Evolutionary conservation across 2,888 invertebrate genomes (phyloP).

Genomic region (Drosophila picticornis): DNA sequence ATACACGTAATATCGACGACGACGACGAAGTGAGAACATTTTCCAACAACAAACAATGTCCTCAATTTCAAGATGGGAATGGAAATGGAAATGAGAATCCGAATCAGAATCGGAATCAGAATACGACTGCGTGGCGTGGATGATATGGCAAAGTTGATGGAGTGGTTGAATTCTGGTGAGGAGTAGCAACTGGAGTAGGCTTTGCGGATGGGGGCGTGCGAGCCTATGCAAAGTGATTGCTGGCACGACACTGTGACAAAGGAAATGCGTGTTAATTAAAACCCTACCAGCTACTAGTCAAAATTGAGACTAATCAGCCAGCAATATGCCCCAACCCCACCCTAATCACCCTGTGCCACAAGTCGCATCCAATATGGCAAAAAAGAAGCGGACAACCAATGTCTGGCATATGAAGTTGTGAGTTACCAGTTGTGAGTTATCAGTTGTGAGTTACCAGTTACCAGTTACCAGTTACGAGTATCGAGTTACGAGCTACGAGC

Average conservation of each 20-base stretch:
- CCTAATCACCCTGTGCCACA: background rate
- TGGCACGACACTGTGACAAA: slow-evolving; percentile 16
- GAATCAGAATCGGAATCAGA: background rate
- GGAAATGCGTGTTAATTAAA: slow-evolving; percentile 39
- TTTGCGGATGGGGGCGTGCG: slow-evolving; percentile 29
- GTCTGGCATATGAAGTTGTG: slow-evolving; percentile 36
- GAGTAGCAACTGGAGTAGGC: background rate
- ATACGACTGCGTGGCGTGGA: background rate
- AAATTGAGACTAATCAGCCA: slow-evolving; percentile 45
- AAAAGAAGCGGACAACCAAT: slow-evolving; percentile 15
- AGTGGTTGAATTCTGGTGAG: background rate
- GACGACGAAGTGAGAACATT: slow-evolving; percentile 7
- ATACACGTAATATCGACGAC: slow-evolving; percentile 56
- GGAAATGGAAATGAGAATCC: background rate
- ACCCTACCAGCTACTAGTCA: slow-evolving; percentile 14
- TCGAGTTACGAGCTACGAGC: slow-evolving; percentile 34
- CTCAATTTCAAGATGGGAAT: slow-evolving; percentile 5
- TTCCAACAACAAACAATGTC: slow-evolving; percentile 50
- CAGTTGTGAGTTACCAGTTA: slow-evolving; percentile 44
- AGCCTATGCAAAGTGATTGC: slow-evolving; percentile 25
- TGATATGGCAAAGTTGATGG: background rate
- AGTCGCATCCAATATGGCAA: background rate
- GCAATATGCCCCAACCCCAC: background rate
- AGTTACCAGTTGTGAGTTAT: slow-evolving; percentile 50
- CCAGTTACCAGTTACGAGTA: slow-evolving; percentile 21